Base-by-base conservation (phyloP, 2,888 invertebrate species). In the Byasa hedistus region DNA sequence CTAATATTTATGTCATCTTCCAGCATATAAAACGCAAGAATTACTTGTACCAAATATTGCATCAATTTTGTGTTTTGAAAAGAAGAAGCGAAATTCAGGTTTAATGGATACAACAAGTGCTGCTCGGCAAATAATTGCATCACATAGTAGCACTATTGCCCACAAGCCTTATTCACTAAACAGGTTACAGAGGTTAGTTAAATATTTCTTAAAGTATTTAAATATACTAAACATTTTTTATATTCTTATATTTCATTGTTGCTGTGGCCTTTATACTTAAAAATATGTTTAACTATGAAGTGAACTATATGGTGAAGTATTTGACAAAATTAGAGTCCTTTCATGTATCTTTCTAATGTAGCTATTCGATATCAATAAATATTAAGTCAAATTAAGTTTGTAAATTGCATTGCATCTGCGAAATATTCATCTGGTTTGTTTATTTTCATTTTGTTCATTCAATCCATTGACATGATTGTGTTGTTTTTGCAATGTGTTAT, bases 21-120 rank as follows among this genome's bases (percentile, higher is more conserved):
- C 60, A 89, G 89, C 83, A 51, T 81, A 84, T 71, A 87, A 83
- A 75, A 82, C 76, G 1, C 84, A 81, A 74, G 94, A 94, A 78
- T 85, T 95, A 0, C 85, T 92, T 69, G 92, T 95, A 68, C 95
- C 95, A 32, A 92, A 91, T 51, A 90, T 94, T 60, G 93, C 94
- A 0, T 93, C 94, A 69, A 86, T 95, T 70, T 79, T 95, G 57
- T 92, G 92, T 70, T 84, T 95, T 75, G 94, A 94, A 78, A 89
- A 92, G 82, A 85, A 92, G 82, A 32, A 32, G 8, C 7, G 10
- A 32, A 32, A 10, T 32, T 86, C 93, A 27, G 83, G 92, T 57
- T 81, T 95, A 27, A 94, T 94, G 83, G 93, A 93, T 69, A 93
- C 93, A 8, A 94, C 95, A 0, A 92, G 92, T 67, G 89, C 92